Base-by-base conservation (phyloP, 2,797 vertebrate genomes). In the Alosa sapidissima region DNA sequence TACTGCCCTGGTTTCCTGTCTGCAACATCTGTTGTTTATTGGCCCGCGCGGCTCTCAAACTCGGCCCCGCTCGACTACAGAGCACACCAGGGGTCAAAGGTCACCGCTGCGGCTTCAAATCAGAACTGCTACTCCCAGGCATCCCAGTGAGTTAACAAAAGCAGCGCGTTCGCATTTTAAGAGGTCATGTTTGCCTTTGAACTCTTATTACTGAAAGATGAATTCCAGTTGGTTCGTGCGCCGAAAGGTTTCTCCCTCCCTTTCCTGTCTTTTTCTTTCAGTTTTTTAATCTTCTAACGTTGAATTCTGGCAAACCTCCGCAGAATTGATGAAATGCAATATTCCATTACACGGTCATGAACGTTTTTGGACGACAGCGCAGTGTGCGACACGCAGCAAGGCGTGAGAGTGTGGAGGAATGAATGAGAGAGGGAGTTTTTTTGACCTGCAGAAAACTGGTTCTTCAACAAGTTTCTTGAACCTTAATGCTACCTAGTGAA, bases 1-100 rank as follows among this genome's bases (percentile, higher is more conserved):
- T 85, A 83, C 86, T 81, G 84, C 87, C 87, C 88, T 88, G 86
- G 87, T 91, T 91, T 92, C 91, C 89, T 86, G 87, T 90, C 86
- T 87, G 83, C 81, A 89, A 91, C 91, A 92, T 91, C 91, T 92
- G 91, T 89, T 91, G 90, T 92, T 91, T 91, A 91, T 92, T 90
- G 91, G 89, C 87, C 89, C 84, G 75, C 84, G 84, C 86, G 72
- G 86, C 82, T 89, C 82, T 89, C 88, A 75, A 47, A 87, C 84
- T 89, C 88, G 88, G 89, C 89, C 86, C 45, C 55, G 89, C 87
- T 91, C 83, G 88, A 84, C 87, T 89, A 91, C 87, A 81, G 85
- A 88, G 88, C 84, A 86, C 86, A 90, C 75, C 81, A 83, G 81
- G 86, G 89, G 91, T 90, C 86, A 87, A 47, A 88, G 91, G 86